Evolutionary conservation across 2,888 invertebrate species (phyloP), one percentile per base, ranked within the genome.

Genomic region (Ischnura elegans): DNA sequence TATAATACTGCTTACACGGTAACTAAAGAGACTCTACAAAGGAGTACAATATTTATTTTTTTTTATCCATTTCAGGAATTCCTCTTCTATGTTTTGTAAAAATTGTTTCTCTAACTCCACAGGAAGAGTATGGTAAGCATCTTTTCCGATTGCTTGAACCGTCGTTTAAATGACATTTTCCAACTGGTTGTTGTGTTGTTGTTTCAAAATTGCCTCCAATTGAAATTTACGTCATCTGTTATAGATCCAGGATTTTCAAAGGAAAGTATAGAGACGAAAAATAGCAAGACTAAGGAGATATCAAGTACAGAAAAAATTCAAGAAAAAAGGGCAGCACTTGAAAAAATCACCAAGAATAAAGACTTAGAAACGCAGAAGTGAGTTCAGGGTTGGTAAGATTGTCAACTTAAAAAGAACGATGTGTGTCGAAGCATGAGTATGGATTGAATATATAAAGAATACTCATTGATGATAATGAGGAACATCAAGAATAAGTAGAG

Each of bases 1-100:
- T n/a, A n/a, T n/a, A n/a, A n/a, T n/a, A n/a, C 61, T 61, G 6
- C n/a, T 87, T 51, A 2, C 2, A 43, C 36, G 21, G 21, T n/a
- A 36, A 5, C 25, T 87, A 42, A 29, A 76, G 13, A 25, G 76
- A 2, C 36, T n/a, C n/a, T n/a, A n/a, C n/a, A n/a, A n/a, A n/a
- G 10, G 36, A 55, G 21, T 19, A 51, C 51, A n/a, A n/a, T n/a
- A 51, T 51, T 51, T 19, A 51, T 51, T 51, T 51, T 47, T 29
- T 25, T n/a, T 1, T 43, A 55, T 76, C 76, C 29, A 51, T 87
- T 42, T 42, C 55, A 87, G 87, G 87, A 87, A 87, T 87, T 21
- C 55, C 87, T 6, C 55, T 87, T 47, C 25, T 87, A 0, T 87
- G 87, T 19, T 25, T 87, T 55, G 25, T 87, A 21, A 87, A 87